phyloP scores from a whole-genome alignment of 2,113 vertebrate genomes.

The Hystrix cristata region DNA sequence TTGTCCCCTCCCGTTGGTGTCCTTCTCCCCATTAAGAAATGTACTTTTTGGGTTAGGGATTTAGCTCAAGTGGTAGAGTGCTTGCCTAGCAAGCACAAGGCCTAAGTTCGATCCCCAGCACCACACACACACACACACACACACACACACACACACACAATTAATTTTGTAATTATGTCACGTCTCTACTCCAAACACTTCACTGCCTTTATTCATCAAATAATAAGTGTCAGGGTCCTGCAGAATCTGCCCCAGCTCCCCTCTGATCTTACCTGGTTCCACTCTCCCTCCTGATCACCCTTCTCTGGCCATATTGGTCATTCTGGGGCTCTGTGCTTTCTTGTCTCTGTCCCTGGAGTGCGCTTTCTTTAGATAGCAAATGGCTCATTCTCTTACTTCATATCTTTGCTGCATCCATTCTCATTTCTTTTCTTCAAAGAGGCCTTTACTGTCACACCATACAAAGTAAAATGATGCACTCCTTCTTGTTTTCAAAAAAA shows the following conservation, averaged over 20 bases:
- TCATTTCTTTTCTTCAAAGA: constrained; percentile 16
- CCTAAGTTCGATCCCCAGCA: too few species aligned
- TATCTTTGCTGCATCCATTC: neutral
- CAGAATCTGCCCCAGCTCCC: neutral
- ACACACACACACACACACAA: too few species aligned
- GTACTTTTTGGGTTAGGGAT: neutral
- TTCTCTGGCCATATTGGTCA: neutral
- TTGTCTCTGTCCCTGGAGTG: neutral
- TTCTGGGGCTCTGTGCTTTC: neutral
- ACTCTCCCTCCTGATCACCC: neutral
- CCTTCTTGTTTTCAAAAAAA: neutral
- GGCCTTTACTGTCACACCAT: neutral
- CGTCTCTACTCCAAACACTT: neutral
- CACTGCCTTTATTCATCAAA: neutral
- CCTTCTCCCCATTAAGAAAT: neutral
- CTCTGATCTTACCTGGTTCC: neutral
- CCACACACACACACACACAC: too few species aligned
- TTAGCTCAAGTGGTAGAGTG: too few species aligned
- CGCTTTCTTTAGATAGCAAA: neutral
- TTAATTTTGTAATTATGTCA: neutral
- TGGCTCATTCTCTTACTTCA: neutral
- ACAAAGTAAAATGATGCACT: neutral
- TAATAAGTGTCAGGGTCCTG: neutral
- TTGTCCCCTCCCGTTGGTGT: neutral
- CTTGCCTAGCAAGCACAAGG: too few species aligned